A percentile compares a stretch with the other conserved stretches of the same genome.
phyloP scores from a whole-genome alignment of 2,888 invertebrate genomes.

The Drosophila histrio region DNA sequence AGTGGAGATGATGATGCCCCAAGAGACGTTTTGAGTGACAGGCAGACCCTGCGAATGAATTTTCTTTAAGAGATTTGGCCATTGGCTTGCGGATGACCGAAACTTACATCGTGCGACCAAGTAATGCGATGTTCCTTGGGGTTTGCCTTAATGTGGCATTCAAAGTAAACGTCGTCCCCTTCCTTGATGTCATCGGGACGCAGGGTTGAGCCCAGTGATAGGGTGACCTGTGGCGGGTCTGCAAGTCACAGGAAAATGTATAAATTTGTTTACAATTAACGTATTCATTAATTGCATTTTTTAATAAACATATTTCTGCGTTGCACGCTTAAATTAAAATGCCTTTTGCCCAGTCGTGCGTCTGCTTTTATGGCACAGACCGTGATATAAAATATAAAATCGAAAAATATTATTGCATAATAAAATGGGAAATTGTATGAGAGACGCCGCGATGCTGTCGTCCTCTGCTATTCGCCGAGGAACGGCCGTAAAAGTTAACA shows the following conservation, averaged over 20 bases:
- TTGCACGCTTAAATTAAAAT: conserved; percentile 51
- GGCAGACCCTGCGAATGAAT: conserved; percentile 87
- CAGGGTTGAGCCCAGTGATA: conserved; percentile 90
- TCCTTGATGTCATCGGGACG: conserved; percentile 91
- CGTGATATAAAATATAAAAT: conserved; percentile 68
- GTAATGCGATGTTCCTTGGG: conserved; percentile 90
- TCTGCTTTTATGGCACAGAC: conserved; percentile 36
- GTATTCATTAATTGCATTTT: conserved; percentile 50
- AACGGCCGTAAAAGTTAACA: conserved; percentile 72
- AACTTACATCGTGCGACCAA: conserved; percentile 90
- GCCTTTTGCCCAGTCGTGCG: conserved; percentile 24
- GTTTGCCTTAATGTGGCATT: conserved; percentile 91
- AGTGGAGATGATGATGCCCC: conserved; percentile 94
- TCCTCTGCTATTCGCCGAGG: conserved; percentile 25
- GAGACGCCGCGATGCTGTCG: conserved; percentile 20
- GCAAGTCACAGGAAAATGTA: conserved; percentile 37
- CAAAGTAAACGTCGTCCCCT: conserved; percentile 92
- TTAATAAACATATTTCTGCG: conserved; percentile 35
- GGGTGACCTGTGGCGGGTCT: conserved; percentile 90
- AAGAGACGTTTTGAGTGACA: conserved; percentile 92
- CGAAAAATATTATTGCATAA: conserved; percentile 77
- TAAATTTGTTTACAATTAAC: conserved; percentile 37
- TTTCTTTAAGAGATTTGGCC: neutral
- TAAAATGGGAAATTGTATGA: conserved; percentile 61
- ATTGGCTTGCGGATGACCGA: neutral